A percentile compares a stretch with the other conserved stretches of the same genome.
Evolutionary conservation across 2,888 invertebrate genomes (phyloP).

Genomic region (Cheilosia grossa): DNA sequence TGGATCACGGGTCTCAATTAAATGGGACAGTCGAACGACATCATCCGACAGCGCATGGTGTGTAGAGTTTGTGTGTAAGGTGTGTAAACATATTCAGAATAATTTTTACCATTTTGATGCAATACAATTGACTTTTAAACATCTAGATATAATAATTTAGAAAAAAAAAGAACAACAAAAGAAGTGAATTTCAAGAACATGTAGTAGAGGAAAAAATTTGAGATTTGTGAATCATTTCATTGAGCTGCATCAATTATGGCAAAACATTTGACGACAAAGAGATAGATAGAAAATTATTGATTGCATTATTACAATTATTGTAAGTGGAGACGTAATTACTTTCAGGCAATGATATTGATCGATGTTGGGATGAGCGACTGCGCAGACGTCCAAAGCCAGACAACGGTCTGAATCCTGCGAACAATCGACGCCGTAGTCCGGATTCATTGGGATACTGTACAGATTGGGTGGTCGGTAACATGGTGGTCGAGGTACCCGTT

Average conservation of each 20-base stretch:
- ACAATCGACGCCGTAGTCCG: constrained; percentile 89
- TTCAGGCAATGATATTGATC: constrained; percentile 94
- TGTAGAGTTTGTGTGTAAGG: constrained; percentile 36
- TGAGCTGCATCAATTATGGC: constrained; percentile 78
- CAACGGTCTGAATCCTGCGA: constrained; percentile 92
- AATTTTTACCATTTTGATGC: constrained; percentile 72
- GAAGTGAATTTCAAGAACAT: neutral
- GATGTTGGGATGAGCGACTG: constrained; percentile 89
- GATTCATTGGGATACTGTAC: constrained; percentile 82
- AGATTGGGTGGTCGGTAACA: constrained; percentile 53
- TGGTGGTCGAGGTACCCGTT: constrained; percentile 51
- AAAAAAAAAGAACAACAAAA: constrained; percentile 1
- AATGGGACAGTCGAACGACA: constrained; percentile 61
- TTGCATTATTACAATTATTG: constrained; percentile 76
- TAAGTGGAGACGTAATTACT: constrained; percentile 85
- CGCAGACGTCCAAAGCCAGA: constrained; percentile 87
- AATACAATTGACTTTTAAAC: constrained; percentile 42
- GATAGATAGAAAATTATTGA: constrained; percentile 76
- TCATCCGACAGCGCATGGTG: constrained; percentile 33
- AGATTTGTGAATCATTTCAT: constrained; percentile 82
- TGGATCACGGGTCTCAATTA: constrained; percentile 66
- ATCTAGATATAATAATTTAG: constrained; percentile 35
- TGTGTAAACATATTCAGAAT: constrained; percentile 33
- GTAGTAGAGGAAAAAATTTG: constrained; percentile 18
- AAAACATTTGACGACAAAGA: constrained; percentile 72